A percentile compares a stretch with the other conserved stretches of the same genome.
phyloP scores from a whole-genome alignment of 23 tunicate genomes.

The Oikopleura dioica region DNA sequence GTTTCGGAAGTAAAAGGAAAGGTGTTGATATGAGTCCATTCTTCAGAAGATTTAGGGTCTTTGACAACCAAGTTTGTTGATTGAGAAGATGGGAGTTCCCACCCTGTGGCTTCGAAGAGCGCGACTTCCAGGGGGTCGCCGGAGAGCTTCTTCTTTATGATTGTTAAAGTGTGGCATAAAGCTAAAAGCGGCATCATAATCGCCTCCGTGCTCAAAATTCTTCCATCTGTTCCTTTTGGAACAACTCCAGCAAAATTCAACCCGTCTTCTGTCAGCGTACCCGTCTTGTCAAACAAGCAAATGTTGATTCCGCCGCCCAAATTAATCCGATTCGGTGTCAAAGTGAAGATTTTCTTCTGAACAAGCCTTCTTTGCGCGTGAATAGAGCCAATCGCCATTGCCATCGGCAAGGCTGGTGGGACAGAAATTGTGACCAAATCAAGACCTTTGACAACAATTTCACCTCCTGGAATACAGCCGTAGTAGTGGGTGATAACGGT shows the following conservation, averaged over 20 bases:
- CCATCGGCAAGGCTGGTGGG: slow-evolving; percentile 89
- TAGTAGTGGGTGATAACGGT: slow-evolving; percentile 18
- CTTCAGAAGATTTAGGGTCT: background rate
- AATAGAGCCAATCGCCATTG: slow-evolving; percentile 73
- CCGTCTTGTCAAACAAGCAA: slow-evolving; percentile 57
- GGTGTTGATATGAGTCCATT: background rate
- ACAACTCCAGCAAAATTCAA: slow-evolving; percentile 30
- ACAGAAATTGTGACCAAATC: slow-evolving; percentile 79
- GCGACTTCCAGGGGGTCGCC: slow-evolving; percentile 85
- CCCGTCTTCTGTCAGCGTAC: slow-evolving; percentile 85
- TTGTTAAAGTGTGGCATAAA: slow-evolving; percentile 74
- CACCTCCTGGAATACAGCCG: background rate
- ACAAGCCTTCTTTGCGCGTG: slow-evolving; percentile 61
- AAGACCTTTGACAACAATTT: slow-evolving; percentile 31
- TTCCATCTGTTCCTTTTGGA: slow-evolving; percentile 7
- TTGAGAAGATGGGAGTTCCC: slow-evolving; percentile 17
- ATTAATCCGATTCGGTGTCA: slow-evolving; percentile 74
- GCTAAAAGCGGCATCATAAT: slow-evolving; percentile 18
- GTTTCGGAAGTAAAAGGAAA: background rate
- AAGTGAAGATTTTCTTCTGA: slow-evolving; percentile 32
- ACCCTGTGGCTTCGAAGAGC: slow-evolving; percentile 81
- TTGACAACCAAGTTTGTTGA: background rate
- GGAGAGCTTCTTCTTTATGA: slow-evolving; percentile 27
- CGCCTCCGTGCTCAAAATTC: background rate
- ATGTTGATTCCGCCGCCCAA: slow-evolving; percentile 37